Base-by-base conservation (phyloP, 1,140 invertebrate genomes). In the Drosophila nigrodunni region DNA sequence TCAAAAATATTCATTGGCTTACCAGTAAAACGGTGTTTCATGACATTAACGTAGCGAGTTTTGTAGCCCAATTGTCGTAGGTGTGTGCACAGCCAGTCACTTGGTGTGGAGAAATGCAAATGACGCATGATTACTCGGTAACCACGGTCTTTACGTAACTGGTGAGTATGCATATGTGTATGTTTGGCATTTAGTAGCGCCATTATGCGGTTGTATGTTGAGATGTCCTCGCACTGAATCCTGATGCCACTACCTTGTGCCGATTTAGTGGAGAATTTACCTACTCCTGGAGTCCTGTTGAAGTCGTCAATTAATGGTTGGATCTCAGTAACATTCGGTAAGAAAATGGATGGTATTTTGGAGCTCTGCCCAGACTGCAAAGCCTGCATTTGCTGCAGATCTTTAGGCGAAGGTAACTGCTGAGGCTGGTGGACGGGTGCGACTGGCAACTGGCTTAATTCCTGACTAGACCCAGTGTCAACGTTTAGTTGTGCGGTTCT, bases 231-330 rank as follows among this genome's bases (percentile, higher is more conserved):
- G 2, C 57, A 59, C 11, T 41, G 10, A 3, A 59, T 8, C 43
- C 35, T 59, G 3, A 30, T 30, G 25, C 25, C 10, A 43, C 35
- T 35, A 8, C 52, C 52, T 13, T 43, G 41, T n/a, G 41, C n/a
- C 10, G 25, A 8, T 37, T 21, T 37, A n/a, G 52, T 55, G 1
- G 52, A 35, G 35, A 55, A 55, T 35, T 55, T 55, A 37, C 30
- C n/a, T 13, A 34, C 11, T 18, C 21, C 21, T 18, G 25, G 11
- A 34, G 52, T n/a, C 7, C n/a, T 35, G 5, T 55, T 55, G n/a
- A 55, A 10, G 1, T n/a, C 13, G 10, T 55, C 52, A 10, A 55
- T n/a, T 7, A 55, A 9, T 0, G 25, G 52, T 8, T 55, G 52
- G 2, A 55, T 55, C 8, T 34, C 13, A 35, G n/a, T 13, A 34